Evolutionary conservation across 2,797 vertebrate species (phyloP).

Genomic region (Anguilla marmorata): DNA sequence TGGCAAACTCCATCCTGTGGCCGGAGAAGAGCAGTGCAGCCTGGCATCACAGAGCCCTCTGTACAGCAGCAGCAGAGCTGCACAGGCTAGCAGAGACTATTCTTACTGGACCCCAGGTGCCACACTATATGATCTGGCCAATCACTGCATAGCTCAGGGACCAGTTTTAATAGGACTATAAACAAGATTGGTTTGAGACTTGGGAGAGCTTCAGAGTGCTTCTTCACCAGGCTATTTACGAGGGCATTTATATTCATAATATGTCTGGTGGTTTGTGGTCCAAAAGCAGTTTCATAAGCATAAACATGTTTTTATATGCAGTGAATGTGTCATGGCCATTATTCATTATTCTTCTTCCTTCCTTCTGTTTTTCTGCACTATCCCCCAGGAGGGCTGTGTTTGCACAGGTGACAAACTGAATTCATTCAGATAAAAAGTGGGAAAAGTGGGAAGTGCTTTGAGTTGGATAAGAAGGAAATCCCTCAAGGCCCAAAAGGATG

Average conservation of each 20-base stretch:
- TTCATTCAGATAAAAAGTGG: not conserved
- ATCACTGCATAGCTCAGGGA: not conserved
- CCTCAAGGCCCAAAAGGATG: not conserved
- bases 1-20: constrained; percentile 91
- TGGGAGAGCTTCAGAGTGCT: not conserved
- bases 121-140: not conserved
- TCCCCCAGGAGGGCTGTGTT: not conserved
- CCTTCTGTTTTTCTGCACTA: not conserved
- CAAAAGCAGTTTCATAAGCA: not conserved
- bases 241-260: not conserved
- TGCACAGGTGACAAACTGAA: not conserved
- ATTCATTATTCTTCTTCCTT: not conserved
- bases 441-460: not conserved
- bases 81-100: not conserved
- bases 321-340: not conserved
- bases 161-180: not conserved
- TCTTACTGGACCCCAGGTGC: not conserved
- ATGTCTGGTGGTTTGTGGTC: not conserved
- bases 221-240: not conserved
- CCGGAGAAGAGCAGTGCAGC: constrained; percentile 43
- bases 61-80: not conserved
- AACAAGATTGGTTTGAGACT: not conserved
- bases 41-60: not conserved
- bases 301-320: not conserved
- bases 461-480: not conserved